Base-by-base conservation (phyloP, 2,113 vertebrate species). In the Oceanites oceanicus region DNA sequence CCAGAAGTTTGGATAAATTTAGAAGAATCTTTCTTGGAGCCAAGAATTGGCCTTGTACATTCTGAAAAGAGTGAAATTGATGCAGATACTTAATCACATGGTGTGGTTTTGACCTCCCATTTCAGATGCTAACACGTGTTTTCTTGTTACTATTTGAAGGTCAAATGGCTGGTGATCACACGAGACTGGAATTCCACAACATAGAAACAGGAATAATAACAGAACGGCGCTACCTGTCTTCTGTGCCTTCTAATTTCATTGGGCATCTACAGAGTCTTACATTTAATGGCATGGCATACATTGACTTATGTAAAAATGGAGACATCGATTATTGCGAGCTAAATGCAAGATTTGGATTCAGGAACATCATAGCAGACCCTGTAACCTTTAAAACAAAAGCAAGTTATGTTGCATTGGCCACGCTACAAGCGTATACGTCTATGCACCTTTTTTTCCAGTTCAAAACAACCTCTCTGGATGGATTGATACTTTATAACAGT, bases 401-500 rank as follows among this genome's bases (percentile, higher is more conserved):
- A 52, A 99, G 99, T 97, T 99, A 99, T 82, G 98, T 99, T 95
- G 98, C 99, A 23, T 98, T 99, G 97, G 98, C 98, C 88, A 99
- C 99, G 0, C 97, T 99, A 90, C 99, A 99, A 98, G 99, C 99
- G 76, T 99, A 99, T 96, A 99, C 99, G 92, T 99, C 99, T 98
- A 99, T 99, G 99, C 99, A 99, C 98, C 99, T 99, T 96, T 99
- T 99, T 98, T 99, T 99, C 98, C 99, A 99, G 98, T 99, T 99
- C 98, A 99, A 99, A 98, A 99, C 99, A 67, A 99, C 99, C 80
- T 99, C 99, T 15, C 98, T 99, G 9, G 99, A 99, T 66, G 99
- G 99, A 86, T 98, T 99, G 94, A 99, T 99, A 97, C 98, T 99
- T 8, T 99, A 98, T 96, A 99, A 99, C 98, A 99, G 99, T 67